Conservation (phyloP, 1,140 invertebrate genomes). For the Diploscapter pachys region DNA sequence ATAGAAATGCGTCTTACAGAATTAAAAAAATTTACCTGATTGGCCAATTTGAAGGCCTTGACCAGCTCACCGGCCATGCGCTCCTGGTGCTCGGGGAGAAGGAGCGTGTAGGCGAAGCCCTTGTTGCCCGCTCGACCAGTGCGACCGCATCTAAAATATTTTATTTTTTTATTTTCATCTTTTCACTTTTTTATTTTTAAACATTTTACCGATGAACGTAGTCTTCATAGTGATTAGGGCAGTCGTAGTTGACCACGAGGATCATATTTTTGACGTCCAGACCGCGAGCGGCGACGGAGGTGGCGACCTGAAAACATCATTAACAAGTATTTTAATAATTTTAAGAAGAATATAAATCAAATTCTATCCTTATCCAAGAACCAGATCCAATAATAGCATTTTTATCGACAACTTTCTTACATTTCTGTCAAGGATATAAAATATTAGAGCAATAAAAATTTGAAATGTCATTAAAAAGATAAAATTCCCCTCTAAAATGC, state of each 20-base stretch:
- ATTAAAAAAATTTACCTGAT: neutral
- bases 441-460: no score
- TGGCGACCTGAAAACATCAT: conserved; percentile 70
- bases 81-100: conserved; percentile 83
- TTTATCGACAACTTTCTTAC: no score
- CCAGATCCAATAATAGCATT: no score
- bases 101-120: conserved; percentile 90
- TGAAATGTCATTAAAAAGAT: no score
- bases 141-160: conserved; percentile 46
- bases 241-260: conserved; percentile 97
- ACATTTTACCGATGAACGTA: conserved; percentile 79
- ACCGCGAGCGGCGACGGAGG: conserved; percentile 91
- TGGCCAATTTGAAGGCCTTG: conserved; percentile 55
- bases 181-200: conserved; percentile 73
- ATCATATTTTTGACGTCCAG: conserved; percentile 97
- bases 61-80: conserved; percentile 55
- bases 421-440: no score
- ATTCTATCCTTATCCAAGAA: no score
- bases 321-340: neutral
- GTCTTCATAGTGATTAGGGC: conserved; percentile 99
- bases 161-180: conserved; percentile 74
- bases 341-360: neutral
- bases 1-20: no score
- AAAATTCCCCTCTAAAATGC: no score
- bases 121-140: conserved; percentile 88